Evolutionary conservation across 2,888 invertebrate species (phyloP).

Genomic region (Callyntrura sp.): DNA sequence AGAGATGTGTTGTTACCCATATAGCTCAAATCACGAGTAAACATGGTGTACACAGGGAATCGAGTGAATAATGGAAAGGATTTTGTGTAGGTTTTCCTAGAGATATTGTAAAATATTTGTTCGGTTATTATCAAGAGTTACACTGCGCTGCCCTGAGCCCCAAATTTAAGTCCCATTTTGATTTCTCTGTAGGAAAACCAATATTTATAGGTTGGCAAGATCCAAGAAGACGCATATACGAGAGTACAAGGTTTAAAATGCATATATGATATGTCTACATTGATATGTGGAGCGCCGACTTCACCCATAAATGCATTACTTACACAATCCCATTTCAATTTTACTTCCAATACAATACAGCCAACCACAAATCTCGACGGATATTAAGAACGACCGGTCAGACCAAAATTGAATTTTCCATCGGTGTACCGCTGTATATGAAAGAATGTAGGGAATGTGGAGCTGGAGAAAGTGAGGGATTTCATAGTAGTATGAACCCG

Average conservation of each 20-base stretch:
- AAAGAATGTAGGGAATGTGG: conserved; percentile 26
- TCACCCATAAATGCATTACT: background rate
- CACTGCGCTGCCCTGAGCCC: conserved; percentile 11
- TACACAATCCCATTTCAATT: conserved; percentile 34
- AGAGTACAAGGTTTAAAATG: background rate
- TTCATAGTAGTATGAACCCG: conserved; percentile 7
- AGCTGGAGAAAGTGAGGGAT: background rate
- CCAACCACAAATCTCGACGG: conserved; percentile 48
- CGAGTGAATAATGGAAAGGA: too few relatives aligned
- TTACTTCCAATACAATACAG: background rate
- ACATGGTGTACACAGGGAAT: too few relatives aligned
- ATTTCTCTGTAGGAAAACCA: conserved; percentile 1
- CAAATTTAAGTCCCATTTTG: conserved; percentile 31
- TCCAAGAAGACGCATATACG: background rate
- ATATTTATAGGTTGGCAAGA: too few relatives aligned
- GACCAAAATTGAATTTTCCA: conserved; percentile 57
- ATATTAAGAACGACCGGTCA: conserved; percentile 53
- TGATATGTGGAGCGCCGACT: background rate
- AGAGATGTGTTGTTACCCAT: too few relatives aligned
- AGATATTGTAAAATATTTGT: conserved; percentile 33
- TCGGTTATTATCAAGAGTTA: conserved; percentile 48
- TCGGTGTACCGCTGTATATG: background rate
- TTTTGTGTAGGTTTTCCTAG: too few relatives aligned
- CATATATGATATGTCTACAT: background rate
- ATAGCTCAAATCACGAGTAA: too few relatives aligned